These are phyloP conservation scores for Nysson spinosus DNA, from an alignment of 2,888 invertebrate genomes.

Conservation along the genomic window DNA sequence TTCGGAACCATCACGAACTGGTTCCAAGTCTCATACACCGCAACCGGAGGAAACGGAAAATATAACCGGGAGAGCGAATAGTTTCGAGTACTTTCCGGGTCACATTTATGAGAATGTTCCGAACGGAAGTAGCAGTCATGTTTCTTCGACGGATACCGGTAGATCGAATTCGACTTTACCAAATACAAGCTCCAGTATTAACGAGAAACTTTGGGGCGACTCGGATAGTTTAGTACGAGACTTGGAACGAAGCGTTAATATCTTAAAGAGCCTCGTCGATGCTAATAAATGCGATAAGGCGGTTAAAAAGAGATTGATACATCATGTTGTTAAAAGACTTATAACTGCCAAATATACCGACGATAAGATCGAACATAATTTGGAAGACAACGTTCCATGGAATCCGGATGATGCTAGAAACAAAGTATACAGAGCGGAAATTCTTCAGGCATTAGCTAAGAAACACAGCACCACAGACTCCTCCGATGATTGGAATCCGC, in stretches of 20 bases:
- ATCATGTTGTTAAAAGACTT: constrained; percentile 82
- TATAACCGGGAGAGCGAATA: constrained; percentile 81
- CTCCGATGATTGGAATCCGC: constrained; percentile 71
- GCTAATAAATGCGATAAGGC: constrained; percentile 81
- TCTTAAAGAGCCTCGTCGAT: constrained; percentile 81
- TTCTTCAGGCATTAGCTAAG: constrained; percentile 70
- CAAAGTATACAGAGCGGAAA: constrained; percentile 71
- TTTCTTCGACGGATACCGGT: constrained; percentile 70
- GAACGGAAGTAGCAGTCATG: constrained; percentile 66
- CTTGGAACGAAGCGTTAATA: constrained; percentile 81
- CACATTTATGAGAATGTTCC: constrained; percentile 80
- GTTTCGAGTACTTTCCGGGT: constrained; percentile 82
- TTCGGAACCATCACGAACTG: constrained; percentile 62
- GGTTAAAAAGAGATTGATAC: constrained; percentile 82
- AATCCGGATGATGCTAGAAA: constrained; percentile 74
- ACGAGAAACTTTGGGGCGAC: constrained; percentile 75
- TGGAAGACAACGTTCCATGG: constrained; percentile 77
- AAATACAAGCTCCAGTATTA: constrained; percentile 74
- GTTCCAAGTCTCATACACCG: constrained; percentile 58
- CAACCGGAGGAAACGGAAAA: constrained; percentile 63
- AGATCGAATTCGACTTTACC: constrained; percentile 73
- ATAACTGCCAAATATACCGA: constrained; percentile 81
- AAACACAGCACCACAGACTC: constrained; percentile 70
- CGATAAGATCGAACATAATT: constrained; percentile 77
- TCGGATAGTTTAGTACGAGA: constrained; percentile 80